A percentile compares a stretch with the other conserved stretches of the same genome.
Conservation (phyloP, 2,797 vertebrate species). For the Adelosebastes latens region DNA sequence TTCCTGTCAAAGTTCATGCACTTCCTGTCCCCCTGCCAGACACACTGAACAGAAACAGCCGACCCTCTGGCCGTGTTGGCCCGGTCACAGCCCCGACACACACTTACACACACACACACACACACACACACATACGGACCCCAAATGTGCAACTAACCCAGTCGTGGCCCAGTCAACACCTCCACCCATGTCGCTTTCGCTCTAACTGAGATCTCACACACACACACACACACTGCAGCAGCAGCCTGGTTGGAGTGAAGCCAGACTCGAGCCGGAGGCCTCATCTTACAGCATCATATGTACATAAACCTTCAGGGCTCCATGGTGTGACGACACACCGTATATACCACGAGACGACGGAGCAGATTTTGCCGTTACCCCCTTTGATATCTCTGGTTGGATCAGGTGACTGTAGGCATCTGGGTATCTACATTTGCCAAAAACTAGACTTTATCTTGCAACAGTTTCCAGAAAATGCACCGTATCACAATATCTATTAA, state of each 20-base stretch:
- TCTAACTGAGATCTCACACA: slow-evolving; percentile 43
- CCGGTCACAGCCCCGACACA: slow-evolving; percentile 50
- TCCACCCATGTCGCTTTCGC: slow-evolving; percentile 64
- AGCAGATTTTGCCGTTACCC: no score
- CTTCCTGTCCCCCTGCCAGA: slow-evolving; percentile 70
- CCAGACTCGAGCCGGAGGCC: slow-evolving; percentile 58
- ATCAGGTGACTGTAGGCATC: no score
- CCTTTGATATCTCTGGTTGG: no score
- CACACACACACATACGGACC: slow-evolving; percentile 1
- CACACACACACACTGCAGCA: not conserved
- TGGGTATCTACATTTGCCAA: no score
- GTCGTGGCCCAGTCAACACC: slow-evolving; percentile 65
- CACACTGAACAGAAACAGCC: slow-evolving; percentile 45
- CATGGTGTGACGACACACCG: not conserved
- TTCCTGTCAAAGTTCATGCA: slow-evolving; percentile 79
- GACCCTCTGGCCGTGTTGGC: slow-evolving; percentile 45
- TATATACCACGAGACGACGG: no score
- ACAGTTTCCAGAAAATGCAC: no score
- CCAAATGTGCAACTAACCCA: slow-evolving; percentile 49
- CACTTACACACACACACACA: not conserved
- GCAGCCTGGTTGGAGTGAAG: slow-evolving; percentile 51
- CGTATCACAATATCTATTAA: no score
- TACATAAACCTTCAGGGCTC: not conserved
- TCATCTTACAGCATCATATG: slow-evolving; percentile 14
- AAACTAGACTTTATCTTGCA: no score